A percentile compares a stretch with the other conserved stretches of the same genome.
phyloP scores from a whole-genome alignment of 2,888 invertebrate species.

The Corbicula japonica region DNA sequence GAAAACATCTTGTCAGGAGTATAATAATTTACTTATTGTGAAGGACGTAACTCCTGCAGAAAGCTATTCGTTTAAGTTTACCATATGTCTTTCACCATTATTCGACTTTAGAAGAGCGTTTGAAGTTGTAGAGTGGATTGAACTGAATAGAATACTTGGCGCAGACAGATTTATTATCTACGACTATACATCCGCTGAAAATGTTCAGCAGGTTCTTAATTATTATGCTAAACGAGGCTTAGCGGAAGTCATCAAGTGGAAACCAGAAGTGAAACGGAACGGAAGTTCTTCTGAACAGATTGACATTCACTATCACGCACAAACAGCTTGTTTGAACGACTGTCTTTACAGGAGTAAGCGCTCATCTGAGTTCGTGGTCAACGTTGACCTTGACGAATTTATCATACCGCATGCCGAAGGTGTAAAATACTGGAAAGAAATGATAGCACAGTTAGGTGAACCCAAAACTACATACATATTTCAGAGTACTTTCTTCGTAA shows the following conservation, averaged over 20 bases:
- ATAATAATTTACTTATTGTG: slow-evolving; percentile 45
- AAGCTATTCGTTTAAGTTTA: slow-evolving; percentile 58
- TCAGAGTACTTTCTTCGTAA: slow-evolving; percentile 75
- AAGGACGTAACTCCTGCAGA: background rate
- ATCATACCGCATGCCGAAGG: slow-evolving; percentile 76
- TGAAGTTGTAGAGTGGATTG: slow-evolving; percentile 84
- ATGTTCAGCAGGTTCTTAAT: slow-evolving; percentile 74
- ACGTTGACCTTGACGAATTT: slow-evolving; percentile 84
- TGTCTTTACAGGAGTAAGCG: slow-evolving; percentile 81
- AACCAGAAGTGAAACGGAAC: slow-evolving; percentile 73
- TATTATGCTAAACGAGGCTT: slow-evolving; percentile 73
- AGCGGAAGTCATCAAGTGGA: slow-evolving; percentile 80
- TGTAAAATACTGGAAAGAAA: background rate
- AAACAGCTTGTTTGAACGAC: slow-evolving; percentile 84
- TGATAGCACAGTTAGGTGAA: background rate
- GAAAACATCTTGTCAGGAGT: slow-evolving; percentile 44
- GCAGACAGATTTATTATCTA: slow-evolving; percentile 82
- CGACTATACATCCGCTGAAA: slow-evolving; percentile 75
- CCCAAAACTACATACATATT: slow-evolving; percentile 58
- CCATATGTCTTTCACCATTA: slow-evolving; percentile 78
- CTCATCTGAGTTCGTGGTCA: slow-evolving; percentile 77
- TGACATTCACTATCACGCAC: slow-evolving; percentile 84
- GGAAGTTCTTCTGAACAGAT: background rate
- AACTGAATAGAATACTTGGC: slow-evolving; percentile 82
- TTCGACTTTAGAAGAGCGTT: slow-evolving; percentile 74